Conservation (phyloP, 2,113 vertebrate species). For the Tylochromis polylepis region DNA sequence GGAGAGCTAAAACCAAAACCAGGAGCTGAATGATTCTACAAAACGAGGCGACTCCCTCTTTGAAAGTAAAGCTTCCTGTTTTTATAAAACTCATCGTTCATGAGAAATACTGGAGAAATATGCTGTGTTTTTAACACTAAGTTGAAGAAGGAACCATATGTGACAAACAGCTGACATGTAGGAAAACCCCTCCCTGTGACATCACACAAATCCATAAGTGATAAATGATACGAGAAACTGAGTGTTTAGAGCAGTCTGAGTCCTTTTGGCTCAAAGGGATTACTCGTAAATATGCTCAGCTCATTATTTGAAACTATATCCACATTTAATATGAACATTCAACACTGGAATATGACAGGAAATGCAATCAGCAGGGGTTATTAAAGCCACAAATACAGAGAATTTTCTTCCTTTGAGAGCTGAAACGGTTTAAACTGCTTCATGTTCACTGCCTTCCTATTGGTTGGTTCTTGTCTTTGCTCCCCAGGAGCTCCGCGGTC, state of each 20-base stretch:
- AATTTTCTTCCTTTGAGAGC: neutral
- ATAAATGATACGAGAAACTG: neutral
- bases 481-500: neutral
- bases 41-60: neutral
- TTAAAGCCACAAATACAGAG: neutral
- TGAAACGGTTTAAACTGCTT: neutral
- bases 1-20: neutral
- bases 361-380: conserved; percentile 21
- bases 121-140: neutral
- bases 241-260: neutral
- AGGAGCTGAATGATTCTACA: neutral
- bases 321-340: neutral
- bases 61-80: neutral
- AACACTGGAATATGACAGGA: neutral
- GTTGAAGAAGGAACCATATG: neutral
- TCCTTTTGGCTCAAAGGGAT: neutral
- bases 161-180: neutral
- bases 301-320: neutral
- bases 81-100: neutral
- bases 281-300: neutral
- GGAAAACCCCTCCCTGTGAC: neutral
- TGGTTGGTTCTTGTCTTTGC: neutral
- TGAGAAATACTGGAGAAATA: neutral
- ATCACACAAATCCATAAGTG: neutral
- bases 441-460: neutral